Evolutionary conservation across 2,113 vertebrate species (phyloP), one percentile per base, ranked within the genome.

Genomic region (Catharus fuscescens): DNA sequence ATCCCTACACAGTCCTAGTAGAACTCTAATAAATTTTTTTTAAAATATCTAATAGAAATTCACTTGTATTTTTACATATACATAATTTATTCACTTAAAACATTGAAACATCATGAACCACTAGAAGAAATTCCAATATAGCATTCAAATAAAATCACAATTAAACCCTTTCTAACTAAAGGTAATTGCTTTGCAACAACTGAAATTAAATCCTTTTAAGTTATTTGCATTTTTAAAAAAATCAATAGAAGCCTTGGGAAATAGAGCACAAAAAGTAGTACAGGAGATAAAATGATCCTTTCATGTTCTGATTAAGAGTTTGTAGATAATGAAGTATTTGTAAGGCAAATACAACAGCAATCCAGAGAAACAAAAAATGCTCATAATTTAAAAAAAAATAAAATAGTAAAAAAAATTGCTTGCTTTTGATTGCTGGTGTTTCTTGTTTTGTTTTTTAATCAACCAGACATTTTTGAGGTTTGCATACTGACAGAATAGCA

Each of bases 241-340:
- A 85, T 59, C 64, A 94, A 81, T 38, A 87, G 48, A 76, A 92
- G 70, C 40, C 69, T 89, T 76, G 45, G 65, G 57, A 95, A 92
- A 96, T 67, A 44, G 13, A 81, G 24, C 64, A 77, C 44, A 83
- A 90, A 92, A 94, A 86, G 36, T 36, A 96, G 67, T 59, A 72
- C 25, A 86, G 76, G 42, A 88, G 42, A 84, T 62, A 86, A 94
- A 97, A 92, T 92, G 23, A 86, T 90, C 67, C 45, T 90, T 95
- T 93, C 42, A 78, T 88, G 72, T 86, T 89, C 64, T 91, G 69
- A 90, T 90, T 81, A 92, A 81, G 17, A 3, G 12, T 67, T 71
- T 88, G 53, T 54, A 36, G 32, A 71, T 91, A 93, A 94, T 52
- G 47, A 80, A 53, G 47, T 18, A 69, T 93, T 93, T 70, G 18